These are phyloP conservation scores for Elegia similella DNA, from an alignment of 2,888 invertebrate species.

Conservation along the genomic window DNA sequence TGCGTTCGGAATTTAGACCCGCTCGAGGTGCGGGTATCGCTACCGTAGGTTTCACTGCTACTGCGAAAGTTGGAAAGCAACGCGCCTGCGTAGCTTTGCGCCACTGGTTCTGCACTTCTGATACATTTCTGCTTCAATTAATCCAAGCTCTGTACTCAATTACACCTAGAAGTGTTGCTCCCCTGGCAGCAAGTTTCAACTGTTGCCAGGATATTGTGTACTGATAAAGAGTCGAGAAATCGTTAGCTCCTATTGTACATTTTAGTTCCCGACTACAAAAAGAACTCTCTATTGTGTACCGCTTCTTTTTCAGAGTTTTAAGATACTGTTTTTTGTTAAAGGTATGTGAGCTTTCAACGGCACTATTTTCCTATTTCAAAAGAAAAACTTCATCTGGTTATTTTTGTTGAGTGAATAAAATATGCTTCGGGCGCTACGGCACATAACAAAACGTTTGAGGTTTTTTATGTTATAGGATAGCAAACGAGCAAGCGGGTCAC, in stretches of 20 bases:
- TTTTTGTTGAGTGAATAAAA: background rate
- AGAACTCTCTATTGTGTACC: slow-evolving; percentile 3
- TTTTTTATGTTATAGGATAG: too few relatives aligned
- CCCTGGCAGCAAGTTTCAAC: slow-evolving; percentile 39
- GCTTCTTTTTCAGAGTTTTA: background rate
- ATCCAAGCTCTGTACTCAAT: slow-evolving; percentile 71
- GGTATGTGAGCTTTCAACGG: background rate
- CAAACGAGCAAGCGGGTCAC: too few relatives aligned
- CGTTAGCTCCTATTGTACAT: slow-evolving; percentile 12
- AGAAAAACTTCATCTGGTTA: background rate
- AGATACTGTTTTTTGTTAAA: slow-evolving; percentile 3
- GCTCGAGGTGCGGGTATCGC: slow-evolving; percentile 50
- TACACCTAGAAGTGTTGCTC: slow-evolving; percentile 56
- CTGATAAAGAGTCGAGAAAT: slow-evolving; percentile 17
- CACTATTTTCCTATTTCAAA: background rate
- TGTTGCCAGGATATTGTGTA: slow-evolving; percentile 25
- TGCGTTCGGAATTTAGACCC: slow-evolving; percentile 33
- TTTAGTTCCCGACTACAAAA: background rate
- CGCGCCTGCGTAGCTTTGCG: slow-evolving; percentile 76
- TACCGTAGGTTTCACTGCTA: slow-evolving; percentile 58
- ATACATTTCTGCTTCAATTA: slow-evolving; percentile 79
- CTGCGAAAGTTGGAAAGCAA: slow-evolving; percentile 60
- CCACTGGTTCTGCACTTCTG: slow-evolving; percentile 68
- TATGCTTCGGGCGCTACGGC: too few relatives aligned
- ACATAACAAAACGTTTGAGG: too few relatives aligned